Conservation (phyloP, 1,140 invertebrate species). For the Papilio polyxenes region DNA sequence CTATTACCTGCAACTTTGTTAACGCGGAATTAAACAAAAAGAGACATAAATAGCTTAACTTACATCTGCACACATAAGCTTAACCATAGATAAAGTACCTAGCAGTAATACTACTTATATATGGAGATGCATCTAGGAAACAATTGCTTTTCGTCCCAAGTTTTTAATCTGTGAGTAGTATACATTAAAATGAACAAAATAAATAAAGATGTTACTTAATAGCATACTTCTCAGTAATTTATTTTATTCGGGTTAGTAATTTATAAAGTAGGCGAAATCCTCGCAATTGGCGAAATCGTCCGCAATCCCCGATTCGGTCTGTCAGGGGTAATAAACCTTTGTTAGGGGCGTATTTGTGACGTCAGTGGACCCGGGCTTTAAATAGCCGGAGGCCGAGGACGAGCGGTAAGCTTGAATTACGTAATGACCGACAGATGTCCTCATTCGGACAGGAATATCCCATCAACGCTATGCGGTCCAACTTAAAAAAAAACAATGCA, state of each 20-base stretch:
- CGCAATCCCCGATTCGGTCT: conserved; percentile 4
- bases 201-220: conserved; percentile 3
- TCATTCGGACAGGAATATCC: conserved; percentile 52
- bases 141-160: too few species aligned
- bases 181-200: not conserved
- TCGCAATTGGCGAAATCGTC: conserved; percentile 22
- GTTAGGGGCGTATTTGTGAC: conserved; percentile 27
- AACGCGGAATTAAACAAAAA: too few species aligned
- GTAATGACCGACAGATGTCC: conserved; percentile 50
- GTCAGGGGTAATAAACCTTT: conserved; percentile 33
- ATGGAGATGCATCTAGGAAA: too few species aligned
- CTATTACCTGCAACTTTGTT: too few species aligned
- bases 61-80: too few species aligned
- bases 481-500: not conserved
- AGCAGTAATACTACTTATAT: too few species aligned
- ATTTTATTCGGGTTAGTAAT: conserved; percentile 6
- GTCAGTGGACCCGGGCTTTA: not conserved
- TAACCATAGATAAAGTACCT: too few species aligned
- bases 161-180: too few species aligned
- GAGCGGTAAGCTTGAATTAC: conserved; percentile 13
- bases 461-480: conserved; percentile 36
- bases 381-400: conserved; percentile 37
- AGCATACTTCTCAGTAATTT: conserved; percentile 2
- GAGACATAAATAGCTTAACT: too few species aligned
- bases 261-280: conserved; percentile 21